Evolutionary conservation across 2,113 vertebrate species (phyloP).

Genomic region (Dryoscopus gambensis): DNA sequence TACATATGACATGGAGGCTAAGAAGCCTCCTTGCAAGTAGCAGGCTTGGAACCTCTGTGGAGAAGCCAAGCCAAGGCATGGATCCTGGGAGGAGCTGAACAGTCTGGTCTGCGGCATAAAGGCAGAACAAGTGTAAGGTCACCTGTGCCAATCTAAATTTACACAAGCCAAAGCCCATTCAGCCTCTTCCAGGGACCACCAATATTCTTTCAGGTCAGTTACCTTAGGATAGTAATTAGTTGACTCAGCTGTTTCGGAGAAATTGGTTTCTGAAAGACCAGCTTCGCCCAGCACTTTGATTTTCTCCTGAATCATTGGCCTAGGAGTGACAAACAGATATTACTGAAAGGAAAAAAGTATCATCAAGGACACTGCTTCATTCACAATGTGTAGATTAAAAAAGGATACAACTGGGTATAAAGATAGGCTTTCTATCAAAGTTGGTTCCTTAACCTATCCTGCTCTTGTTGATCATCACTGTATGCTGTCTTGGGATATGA

Average conservation of each 20-base stretch:
- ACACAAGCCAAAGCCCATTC: not conserved
- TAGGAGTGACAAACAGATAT: constrained; percentile 46
- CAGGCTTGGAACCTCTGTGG: not conserved
- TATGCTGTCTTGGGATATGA: not conserved
- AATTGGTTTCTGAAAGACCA: constrained; percentile 87
- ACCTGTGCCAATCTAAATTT: not conserved
- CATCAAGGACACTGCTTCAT: not conserved
- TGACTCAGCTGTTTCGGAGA: constrained; percentile 83
- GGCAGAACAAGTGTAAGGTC: not conserved
- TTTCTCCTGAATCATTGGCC: constrained; percentile 95
- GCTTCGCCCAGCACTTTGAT: constrained; percentile 91
- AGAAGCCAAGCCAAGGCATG: not conserved
- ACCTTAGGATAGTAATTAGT: constrained; percentile 85
- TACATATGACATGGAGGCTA: not conserved
- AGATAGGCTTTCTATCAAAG: not conserved
- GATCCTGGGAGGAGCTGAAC: not conserved
- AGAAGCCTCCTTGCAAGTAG: not conserved
- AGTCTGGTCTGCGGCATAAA: not conserved
- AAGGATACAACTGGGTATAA: not conserved
- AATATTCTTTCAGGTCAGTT: not conserved
- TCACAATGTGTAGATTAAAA: not conserved
- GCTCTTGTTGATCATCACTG: not conserved
- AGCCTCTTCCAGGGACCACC: not conserved
- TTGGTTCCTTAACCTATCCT: not conserved
- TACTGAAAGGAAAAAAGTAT: not conserved